Percentiles rank a stretch among this genome's conserved stretches.
These are phyloP conservation scores for Oryzias melastigma DNA, from an alignment of 2,113 vertebrate species.

Conservation along the genomic window DNA sequence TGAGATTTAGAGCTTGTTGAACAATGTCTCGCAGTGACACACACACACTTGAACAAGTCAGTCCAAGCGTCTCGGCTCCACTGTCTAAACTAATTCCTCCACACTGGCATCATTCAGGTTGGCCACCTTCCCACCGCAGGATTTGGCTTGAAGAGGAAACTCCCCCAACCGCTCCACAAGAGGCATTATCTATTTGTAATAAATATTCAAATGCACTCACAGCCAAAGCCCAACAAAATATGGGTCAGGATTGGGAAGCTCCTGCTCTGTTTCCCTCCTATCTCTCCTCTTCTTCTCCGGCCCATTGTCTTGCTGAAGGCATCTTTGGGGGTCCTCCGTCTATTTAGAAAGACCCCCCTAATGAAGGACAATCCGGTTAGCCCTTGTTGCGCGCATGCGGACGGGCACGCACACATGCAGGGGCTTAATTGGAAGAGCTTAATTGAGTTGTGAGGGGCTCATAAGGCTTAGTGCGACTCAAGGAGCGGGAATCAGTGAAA, in stretches of 20 bases:
- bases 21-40: slow-evolving; percentile 52
- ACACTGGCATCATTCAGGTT: slow-evolving; percentile 76
- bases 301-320: slow-evolving; percentile 69
- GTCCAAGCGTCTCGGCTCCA: slow-evolving; percentile 70
- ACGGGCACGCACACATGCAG: slow-evolving; percentile 36
- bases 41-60: slow-evolving; percentile 41
- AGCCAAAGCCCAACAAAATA: slow-evolving; percentile 72
- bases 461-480: slow-evolving; percentile 72
- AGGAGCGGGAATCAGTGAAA: slow-evolving; percentile 68
- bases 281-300: slow-evolving; percentile 59
- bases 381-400: slow-evolving; percentile 33
- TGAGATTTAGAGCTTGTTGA: slow-evolving; percentile 68
- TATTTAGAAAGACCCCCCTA: slow-evolving; percentile 70
- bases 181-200: slow-evolving; percentile 79
- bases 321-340: slow-evolving; percentile 70
- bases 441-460: slow-evolving; percentile 76
- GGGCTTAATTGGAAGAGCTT: slow-evolving; percentile 72
- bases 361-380: slow-evolving; percentile 82
- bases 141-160: slow-evolving; percentile 76
- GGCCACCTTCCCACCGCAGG: slow-evolving; percentile 79
- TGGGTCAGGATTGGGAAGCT: slow-evolving; percentile 77
- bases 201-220: slow-evolving; percentile 72
- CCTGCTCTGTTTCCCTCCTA: slow-evolving; percentile 50
- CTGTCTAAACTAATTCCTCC: slow-evolving; percentile 77
- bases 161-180: slow-evolving; percentile 62